Base-by-base conservation (phyloP, 2,888 invertebrate species). In the Petrophora chlorosata region DNA sequence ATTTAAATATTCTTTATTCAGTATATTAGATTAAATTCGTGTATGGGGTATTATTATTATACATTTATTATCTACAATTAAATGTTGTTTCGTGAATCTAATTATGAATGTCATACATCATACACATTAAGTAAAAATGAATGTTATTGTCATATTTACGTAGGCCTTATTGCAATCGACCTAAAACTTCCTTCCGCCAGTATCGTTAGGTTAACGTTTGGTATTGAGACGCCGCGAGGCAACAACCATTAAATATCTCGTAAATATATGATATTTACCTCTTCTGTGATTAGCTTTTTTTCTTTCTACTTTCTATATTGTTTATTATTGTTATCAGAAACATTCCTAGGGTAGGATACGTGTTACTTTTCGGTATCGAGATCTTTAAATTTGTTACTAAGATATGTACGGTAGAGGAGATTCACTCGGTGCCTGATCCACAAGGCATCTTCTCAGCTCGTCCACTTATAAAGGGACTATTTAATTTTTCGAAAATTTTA, bases 201-300 rank as follows among this genome's bases (percentile, higher is more conserved):
- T 59, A 51, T 57, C 56, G 42, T 44, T 62, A 58, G 56, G 36
- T 53, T 53, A 53, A n/a, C 30, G 52, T 42, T 32, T 54, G 45
- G 46, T 52, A 33, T 73, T 70, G 70, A 70, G 63, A 70, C 65
- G 67, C 69, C 70, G 69, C 67, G 70, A 68, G 70, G 68, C 76
- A 71, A 72, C 74, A 62, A 67, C 65, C 72, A 72, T 76, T 70
- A 67, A 62, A 72, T 79, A 74, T 79, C 70, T 76, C 78, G 81
- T 83, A 82, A 82, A 82, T 82, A 82, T 82, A 67, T 82, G 74
- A 84, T 85, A 84, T 85, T 82, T 85, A 85, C 83, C 5, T 50
- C 33, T 85, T 75, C 82, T 88, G 87, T 88, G 86, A 88, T 87
- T 84, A 79, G 77, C 76, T 79, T 81, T 74, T 76, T 80, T 78